phyloP scores from a whole-genome alignment of 1,140 invertebrate species.

The Pseudomyrmex gracilis region DNA sequence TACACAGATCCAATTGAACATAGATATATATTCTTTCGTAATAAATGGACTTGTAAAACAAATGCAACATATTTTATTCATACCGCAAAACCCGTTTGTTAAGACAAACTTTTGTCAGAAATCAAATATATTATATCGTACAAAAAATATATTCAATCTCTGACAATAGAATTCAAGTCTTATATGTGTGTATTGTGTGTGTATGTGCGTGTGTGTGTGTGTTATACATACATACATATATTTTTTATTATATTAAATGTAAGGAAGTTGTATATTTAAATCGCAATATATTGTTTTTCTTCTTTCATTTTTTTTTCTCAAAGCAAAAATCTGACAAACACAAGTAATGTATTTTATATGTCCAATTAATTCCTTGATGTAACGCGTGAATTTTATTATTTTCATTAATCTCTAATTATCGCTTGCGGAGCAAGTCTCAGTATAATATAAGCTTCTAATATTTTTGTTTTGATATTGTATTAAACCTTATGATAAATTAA shows the following conservation, averaged over 20 bases:
- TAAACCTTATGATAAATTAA: constrained; percentile 67
- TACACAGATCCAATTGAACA: not conserved
- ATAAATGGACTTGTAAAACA: constrained; percentile 26
- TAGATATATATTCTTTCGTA: not conserved
- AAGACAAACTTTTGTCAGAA: constrained; percentile 52
- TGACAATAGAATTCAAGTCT: not conserved
- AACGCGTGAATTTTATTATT: constrained; percentile 26
- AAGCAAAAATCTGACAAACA: constrained; percentile 59
- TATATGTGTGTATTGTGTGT: too few species aligned
- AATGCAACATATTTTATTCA: constrained; percentile 65
- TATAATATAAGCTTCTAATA: constrained; percentile 72
- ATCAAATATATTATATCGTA: constrained; percentile 63
- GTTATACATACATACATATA: constrained; percentile 39
- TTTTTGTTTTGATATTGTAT: constrained; percentile 59
- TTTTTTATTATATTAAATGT: constrained; percentile 41
- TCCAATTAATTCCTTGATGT: constrained; percentile 61
- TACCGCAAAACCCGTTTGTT: constrained; percentile 50
- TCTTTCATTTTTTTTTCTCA: constrained; percentile 49
- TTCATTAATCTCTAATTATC: constrained; percentile 54
- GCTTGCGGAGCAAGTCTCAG: constrained; percentile 66
- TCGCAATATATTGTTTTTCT: constrained; percentile 57
- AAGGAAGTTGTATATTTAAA: constrained; percentile 57
- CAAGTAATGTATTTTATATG: constrained; percentile 41
- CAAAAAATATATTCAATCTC: constrained; percentile 59
- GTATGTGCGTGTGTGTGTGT: too few species aligned